A percentile compares a stretch with the other conserved stretches of the same genome.
Conservation (phyloP, 2,113 vertebrate species). For the Varanus komodoensis region DNA sequence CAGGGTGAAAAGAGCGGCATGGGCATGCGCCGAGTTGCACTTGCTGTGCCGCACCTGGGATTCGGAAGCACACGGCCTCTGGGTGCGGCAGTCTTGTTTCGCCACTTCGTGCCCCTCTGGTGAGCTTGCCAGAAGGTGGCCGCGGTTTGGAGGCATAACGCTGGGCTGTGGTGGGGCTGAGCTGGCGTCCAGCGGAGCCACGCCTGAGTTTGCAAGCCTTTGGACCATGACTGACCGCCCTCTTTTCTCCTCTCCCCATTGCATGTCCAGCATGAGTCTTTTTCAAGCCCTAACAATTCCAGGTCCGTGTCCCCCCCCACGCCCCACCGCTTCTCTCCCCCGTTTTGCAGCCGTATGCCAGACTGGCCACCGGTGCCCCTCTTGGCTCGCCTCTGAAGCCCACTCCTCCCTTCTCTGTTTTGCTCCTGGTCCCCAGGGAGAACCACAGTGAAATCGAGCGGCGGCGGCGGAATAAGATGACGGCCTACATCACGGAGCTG, state of each 20-base stretch:
- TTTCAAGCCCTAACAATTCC: slow-evolving; percentile 16
- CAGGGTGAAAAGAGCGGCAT: not conserved
- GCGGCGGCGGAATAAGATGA: slow-evolving; percentile 85
- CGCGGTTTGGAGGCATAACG: not conserved
- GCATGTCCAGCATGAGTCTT: slow-evolving; percentile 73
- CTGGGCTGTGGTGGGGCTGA: not conserved
- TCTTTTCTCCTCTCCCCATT: slow-evolving; percentile 36
- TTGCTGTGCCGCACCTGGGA: too few species aligned
- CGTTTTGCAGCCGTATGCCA: slow-evolving; percentile 50
- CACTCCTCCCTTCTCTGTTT: slow-evolving; percentile 8
- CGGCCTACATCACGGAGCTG: slow-evolving; percentile 85
- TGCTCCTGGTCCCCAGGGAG: slow-evolving; percentile 67
- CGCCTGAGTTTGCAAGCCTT: not conserved
- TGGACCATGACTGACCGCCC: not conserved
- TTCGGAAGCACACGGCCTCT: not conserved
- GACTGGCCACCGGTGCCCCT: not conserved
- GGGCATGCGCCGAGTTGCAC: not conserved
- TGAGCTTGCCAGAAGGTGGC: not conserved
- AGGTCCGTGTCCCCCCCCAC: not conserved
- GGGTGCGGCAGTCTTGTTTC: not conserved
- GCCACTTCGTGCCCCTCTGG: not conserved
- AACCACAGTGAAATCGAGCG: slow-evolving; percentile 87
- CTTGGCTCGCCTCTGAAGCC: not conserved
- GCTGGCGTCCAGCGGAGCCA: not conserved
- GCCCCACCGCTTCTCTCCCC: not conserved